These are phyloP conservation scores for Harpagifer antarcticus DNA, from an alignment of 2,797 vertebrate species.

Conservation along the genomic window DNA sequence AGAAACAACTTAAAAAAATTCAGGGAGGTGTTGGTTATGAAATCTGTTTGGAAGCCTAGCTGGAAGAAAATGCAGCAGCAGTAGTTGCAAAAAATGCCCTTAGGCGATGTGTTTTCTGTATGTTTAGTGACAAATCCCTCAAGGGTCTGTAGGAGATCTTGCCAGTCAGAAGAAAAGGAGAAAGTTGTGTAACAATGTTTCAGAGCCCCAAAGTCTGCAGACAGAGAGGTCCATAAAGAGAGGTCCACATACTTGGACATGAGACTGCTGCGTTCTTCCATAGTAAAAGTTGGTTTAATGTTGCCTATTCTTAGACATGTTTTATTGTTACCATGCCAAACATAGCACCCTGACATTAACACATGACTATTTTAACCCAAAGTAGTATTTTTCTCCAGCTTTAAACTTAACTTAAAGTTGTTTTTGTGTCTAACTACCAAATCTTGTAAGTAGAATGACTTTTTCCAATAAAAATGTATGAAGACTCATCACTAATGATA, in stretches of 20 bases:
- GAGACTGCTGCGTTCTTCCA: too few species aligned
- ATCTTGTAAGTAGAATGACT: too few species aligned
- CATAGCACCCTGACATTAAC: neutral
- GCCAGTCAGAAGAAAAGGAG: neutral
- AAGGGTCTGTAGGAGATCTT: neutral
- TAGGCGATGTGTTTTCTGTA: neutral
- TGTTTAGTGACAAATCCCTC: neutral
- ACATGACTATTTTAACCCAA: neutral
- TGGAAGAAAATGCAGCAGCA: neutral
- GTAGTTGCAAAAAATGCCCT: neutral
- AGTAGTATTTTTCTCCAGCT: neutral
- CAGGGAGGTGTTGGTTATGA: neutral
- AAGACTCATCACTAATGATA: too few species aligned
- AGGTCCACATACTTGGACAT: neutral
- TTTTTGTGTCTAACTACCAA: too few species aligned
- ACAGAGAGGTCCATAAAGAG: neutral
- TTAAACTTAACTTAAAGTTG: too few species aligned
- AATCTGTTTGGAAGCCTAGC: neutral
- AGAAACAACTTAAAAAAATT: neutral
- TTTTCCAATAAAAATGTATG: too few species aligned
- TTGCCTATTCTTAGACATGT: neutral
- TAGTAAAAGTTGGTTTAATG: too few species aligned
- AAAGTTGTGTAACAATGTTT: neutral
- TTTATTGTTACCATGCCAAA: neutral
- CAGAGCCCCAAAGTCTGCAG: neutral